Conservation (phyloP, 2,888 invertebrate species). For the Erynnis tages region DNA sequence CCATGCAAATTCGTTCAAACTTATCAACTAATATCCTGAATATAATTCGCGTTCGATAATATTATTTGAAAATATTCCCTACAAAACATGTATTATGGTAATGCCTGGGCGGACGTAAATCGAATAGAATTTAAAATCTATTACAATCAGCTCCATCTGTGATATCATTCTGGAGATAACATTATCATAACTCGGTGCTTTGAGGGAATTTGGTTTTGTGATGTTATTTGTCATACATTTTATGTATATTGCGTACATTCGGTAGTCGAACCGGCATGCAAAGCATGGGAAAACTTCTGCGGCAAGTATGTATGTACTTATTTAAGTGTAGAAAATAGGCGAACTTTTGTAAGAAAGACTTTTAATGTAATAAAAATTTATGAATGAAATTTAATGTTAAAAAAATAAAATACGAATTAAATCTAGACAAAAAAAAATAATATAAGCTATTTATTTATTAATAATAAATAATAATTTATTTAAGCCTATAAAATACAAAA, state of each 20-base stretch:
- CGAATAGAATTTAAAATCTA: conserved; percentile 39
- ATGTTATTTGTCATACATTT: conserved; percentile 31
- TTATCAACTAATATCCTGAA: conserved; percentile 35
- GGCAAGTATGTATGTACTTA: neutral
- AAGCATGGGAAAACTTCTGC: conserved; percentile 16
- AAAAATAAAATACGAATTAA: no score
- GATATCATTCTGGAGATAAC: conserved; percentile 35
- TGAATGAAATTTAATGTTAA: no score
- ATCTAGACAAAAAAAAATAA: no score
- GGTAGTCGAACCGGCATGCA: conserved; percentile 1
- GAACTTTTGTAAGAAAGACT: no score
- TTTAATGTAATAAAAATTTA: no score
- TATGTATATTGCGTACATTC: conserved; percentile 8
- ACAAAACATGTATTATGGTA: conserved; percentile 40
- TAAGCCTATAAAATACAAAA: no score
- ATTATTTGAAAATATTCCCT: conserved; percentile 37
- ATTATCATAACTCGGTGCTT: conserved; percentile 34
- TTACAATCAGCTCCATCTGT: conserved; percentile 36
- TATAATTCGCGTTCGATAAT: conserved; percentile 34
- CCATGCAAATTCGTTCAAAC: no score
- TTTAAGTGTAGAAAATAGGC: no score
- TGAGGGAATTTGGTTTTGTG: conserved; percentile 29
- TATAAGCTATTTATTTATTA: no score
- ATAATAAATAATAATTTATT: no score
- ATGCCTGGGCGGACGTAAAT: conserved; percentile 36